Evolutionary conservation across 2,113 vertebrate genomes (phyloP), one percentile per base, ranked within the genome.

Genomic region (Cairina moschata): DNA sequence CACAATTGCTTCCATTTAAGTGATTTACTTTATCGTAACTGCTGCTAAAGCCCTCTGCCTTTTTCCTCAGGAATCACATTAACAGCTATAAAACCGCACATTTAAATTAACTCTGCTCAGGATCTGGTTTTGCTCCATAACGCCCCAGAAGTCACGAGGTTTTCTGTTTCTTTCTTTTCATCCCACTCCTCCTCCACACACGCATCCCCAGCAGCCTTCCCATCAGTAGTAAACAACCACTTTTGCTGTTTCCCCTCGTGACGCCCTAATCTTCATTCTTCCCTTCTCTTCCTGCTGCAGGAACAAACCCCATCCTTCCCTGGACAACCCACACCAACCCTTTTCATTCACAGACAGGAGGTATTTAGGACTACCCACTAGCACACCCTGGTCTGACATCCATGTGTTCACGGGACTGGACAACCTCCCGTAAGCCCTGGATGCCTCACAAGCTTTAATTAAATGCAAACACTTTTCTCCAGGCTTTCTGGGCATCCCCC

Each of bases 11-110:
- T 36, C 56, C 66, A 82, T 94, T 95, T 91, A 91, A 84, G 54
- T 95, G 54, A 94, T 88, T 94, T 95, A 79, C 73, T 90, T 93
- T 72, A 86, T 83, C 91, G 67, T 58, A 78, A 84, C 69, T 75
- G 38, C 56, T 92, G 62, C 38, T 84, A 91, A 81, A 31, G 26
- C 20, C 48, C n/a, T 66, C 54, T 10, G 42, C 29, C 46, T 36
- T 73, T 72, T 31, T 8, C 9, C 22, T 46, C 2, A 12, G 81
- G 82, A 90, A 87, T 69, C 69, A 78, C 73, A 82, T 92, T 91
- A 87, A 82, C 60, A 76, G 71, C 82, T 87, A 87, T 66, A 96
- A 95, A 95, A 44, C 62, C 23, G 36, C 58, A 95, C 76, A 93
- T 87, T 85, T 93, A 94, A 95, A 96, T 88, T 66, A 94, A 96